Conservation (phyloP, 2,797 vertebrate genomes). For the Aldrovandia affinis region DNA sequence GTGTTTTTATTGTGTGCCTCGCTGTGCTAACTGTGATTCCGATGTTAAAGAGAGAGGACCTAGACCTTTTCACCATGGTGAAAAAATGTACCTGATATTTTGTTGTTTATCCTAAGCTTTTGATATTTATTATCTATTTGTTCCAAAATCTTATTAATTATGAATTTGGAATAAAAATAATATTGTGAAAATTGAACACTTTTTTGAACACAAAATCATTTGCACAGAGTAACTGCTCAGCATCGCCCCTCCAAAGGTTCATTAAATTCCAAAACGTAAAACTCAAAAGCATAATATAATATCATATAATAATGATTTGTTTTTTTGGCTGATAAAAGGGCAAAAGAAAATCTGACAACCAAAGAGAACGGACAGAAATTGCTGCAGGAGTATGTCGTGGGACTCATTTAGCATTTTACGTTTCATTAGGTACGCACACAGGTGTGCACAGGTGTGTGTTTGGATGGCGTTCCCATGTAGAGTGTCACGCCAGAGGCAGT, state of each 20-base stretch:
- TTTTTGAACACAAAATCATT: background rate
- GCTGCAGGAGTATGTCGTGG: background rate
- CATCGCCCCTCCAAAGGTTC: background rate
- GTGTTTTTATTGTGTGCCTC: conserved; percentile 15
- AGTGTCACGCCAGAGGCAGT: too few species aligned
- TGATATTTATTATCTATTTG: background rate
- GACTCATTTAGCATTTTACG: background rate
- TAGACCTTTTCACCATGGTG: background rate
- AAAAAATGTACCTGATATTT: background rate
- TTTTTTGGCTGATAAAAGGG: background rate
- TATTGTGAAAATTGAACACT: background rate
- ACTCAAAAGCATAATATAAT: background rate
- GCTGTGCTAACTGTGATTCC: conserved; percentile 1
- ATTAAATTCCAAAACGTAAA: background rate
- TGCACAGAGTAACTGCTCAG: background rate
- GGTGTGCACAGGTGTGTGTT: background rate
- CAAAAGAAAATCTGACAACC: background rate
- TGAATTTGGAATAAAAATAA: conserved; percentile 6
- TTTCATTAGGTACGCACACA: background rate
- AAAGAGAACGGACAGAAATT: background rate
- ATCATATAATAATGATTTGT: background rate
- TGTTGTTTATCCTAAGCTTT: background rate
- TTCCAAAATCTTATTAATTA: background rate
- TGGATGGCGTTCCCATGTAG: background rate
- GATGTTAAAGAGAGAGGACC: background rate